phyloP scores from a whole-genome alignment of 2,113 vertebrate genomes.

The Eleginops maclovinus region DNA sequence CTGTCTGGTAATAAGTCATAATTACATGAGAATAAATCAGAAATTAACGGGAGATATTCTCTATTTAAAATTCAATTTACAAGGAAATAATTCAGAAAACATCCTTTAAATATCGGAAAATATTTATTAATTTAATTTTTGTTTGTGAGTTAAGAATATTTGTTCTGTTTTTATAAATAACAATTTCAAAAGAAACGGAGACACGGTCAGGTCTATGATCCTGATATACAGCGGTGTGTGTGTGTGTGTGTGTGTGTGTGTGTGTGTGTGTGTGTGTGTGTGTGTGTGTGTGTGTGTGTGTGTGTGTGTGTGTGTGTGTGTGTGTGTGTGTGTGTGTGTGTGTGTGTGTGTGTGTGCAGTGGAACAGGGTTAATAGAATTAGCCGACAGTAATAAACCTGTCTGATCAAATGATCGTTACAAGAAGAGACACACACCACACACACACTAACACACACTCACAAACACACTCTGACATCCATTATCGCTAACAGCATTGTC shows the following conservation, averaged over 20 bases:
- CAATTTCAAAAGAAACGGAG: not conserved
- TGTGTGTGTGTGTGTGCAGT: not conserved
- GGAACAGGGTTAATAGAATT: slow-evolving; percentile 51
- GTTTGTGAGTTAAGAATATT: no score
- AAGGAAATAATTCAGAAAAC: no score
- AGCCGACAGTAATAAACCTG: slow-evolving; percentile 55
- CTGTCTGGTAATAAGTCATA: no score
- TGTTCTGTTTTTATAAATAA: no score
- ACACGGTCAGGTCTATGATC: not conserved
- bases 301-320: slow-evolving; percentile 9
- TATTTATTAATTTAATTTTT: no score
- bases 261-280: slow-evolving; percentile 6
- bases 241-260: not conserved
- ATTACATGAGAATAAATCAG: no score
- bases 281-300: not conserved
- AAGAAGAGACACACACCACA: slow-evolving; percentile 12
- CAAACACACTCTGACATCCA: slow-evolving; percentile 24
- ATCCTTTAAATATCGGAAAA: no score
- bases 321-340: slow-evolving; percentile 13
- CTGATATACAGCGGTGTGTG: not conserved
- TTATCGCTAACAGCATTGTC: slow-evolving; percentile 53
- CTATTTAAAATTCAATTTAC: no score
- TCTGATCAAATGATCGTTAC: slow-evolving; percentile 61
- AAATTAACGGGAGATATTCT: no score
- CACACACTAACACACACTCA: not conserved